These are phyloP conservation scores for Aphrocallistes beatrix DNA, from an alignment of 37 sponge, comb jelly and placozoan genomes.

Conservation along the genomic window DNA sequence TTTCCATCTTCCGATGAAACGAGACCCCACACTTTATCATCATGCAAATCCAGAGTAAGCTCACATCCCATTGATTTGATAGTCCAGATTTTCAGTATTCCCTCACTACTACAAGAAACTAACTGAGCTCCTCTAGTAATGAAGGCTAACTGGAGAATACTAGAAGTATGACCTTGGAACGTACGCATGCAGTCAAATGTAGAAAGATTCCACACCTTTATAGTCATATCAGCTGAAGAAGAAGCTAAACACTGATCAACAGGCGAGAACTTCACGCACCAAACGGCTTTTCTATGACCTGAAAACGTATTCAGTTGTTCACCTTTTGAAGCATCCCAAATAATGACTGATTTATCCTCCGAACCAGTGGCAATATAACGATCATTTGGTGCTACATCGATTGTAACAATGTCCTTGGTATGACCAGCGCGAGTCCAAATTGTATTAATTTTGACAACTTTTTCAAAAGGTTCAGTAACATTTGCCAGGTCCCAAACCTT, in stretches of 20 bases:
- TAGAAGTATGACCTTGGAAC: constrained; percentile 82
- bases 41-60: constrained; percentile 74
- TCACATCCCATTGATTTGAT: constrained; percentile 68
- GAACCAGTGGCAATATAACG: constrained; percentile 81
- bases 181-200: constrained; percentile 67
- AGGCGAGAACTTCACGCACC: constrained; percentile 91
- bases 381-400: constrained; percentile 92
- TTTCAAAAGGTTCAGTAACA: background rate
- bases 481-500: constrained; percentile 21
- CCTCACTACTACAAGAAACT: constrained; percentile 28
- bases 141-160: constrained; percentile 71
- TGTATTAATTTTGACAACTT: background rate
- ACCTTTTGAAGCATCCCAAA: constrained; percentile 66
- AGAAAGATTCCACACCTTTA: constrained; percentile 76
- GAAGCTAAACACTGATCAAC: constrained; percentile 86
- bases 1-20: background rate
- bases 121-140: constrained; percentile 75
- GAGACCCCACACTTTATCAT: constrained; percentile 50
- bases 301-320: constrained; percentile 35
- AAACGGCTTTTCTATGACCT: constrained; percentile 87
- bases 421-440: background rate
- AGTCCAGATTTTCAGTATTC: constrained; percentile 71
- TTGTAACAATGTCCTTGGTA: constrained; percentile 75
- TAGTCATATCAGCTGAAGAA: constrained; percentile 61
- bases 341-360: constrained; percentile 89